Conservation (phyloP, 2,113 vertebrate genomes). For the Ornithorhynchus anatinus region DNA sequence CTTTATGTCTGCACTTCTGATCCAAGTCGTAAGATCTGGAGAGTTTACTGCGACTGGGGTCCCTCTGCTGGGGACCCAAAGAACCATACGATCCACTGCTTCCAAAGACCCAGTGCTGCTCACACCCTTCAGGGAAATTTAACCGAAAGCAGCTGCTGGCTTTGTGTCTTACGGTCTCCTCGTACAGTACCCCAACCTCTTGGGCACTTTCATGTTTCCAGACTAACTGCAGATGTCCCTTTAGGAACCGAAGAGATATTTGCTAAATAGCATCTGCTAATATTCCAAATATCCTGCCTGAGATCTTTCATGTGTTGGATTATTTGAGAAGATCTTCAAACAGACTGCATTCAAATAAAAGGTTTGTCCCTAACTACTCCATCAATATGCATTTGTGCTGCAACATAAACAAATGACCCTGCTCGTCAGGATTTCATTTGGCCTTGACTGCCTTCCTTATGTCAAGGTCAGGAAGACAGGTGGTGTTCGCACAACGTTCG, state of each 20-base stretch:
- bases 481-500: not conserved
- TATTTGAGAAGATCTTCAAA: slow-evolving; percentile 50
- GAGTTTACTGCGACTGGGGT: slow-evolving; percentile 45
- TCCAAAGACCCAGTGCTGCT: not conserved
- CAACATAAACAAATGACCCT: not conserved
- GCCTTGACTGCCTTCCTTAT: not conserved
- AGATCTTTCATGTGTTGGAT: slow-evolving; percentile 51
- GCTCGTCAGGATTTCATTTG: not conserved
- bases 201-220: not conserved
- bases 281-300: slow-evolving; percentile 49
- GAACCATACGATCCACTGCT: not conserved
- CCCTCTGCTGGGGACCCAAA: slow-evolving; percentile 20
- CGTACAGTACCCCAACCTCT: not conserved
- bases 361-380: not conserved
- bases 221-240: slow-evolving; percentile 56
- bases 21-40: not conserved
- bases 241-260: slow-evolving; percentile 55
- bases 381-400: not conserved
- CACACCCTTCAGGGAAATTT: not conserved
- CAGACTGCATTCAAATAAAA: slow-evolving; percentile 44
- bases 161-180: not conserved
- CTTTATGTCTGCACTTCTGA: not conserved
- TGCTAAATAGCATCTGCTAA: slow-evolving; percentile 61
- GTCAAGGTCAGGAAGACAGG: not conserved
- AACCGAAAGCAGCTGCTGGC: slow-evolving; percentile 32